Base-by-base conservation (phyloP, 2,797 vertebrate species). In the Stomatorhinus walkeri region DNA sequence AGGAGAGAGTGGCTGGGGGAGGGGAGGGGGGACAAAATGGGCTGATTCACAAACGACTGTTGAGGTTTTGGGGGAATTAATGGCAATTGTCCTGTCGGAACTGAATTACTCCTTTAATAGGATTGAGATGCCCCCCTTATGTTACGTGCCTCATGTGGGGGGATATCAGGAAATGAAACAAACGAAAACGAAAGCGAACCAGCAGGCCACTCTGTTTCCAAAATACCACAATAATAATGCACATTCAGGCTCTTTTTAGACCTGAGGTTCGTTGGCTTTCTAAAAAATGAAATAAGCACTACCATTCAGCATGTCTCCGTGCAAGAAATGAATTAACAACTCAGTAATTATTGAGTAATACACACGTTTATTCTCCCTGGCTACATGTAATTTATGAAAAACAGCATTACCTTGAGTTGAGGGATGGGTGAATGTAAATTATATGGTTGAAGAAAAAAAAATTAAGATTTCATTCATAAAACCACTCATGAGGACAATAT, bases 41-140 rank as follows among this genome's bases (percentile, higher is more conserved):
- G 91, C 94, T 90, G 91, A 93, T 92, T 94, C 93, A 88, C 93
- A 95, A 91, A 94, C 94, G 90, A 92, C 93, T 92, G 32, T 89
- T 89, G 92, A 92, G 92, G 92, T 94, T 93, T 92, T 93, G 88
- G 88, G 87, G 89, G 88, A 88, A 88, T 87, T 89, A 94, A 93
- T 92, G 93, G 72, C 91, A 93, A 93, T 87, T 91, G 93, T 92
- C 94, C 94, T 93, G 94, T 95, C 93, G 95, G 93, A 95, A 95
- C 94, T 46, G 84, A 51, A 89, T 87, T 93, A 91, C 93, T 90
- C 89, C 89, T 91, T 91, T 84, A 94, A 95, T 92, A 90, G 87
- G 79, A 91, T 89, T 90, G 88, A 85, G 85, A 86, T 51, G 86
- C 22, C 87, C 79, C 76, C 79, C 83, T 59, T 88, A 81, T 88